These are phyloP conservation scores for Heterodera carotae DNA, from an alignment of 1,140 invertebrate genomes.

Conservation along the genomic window DNA sequence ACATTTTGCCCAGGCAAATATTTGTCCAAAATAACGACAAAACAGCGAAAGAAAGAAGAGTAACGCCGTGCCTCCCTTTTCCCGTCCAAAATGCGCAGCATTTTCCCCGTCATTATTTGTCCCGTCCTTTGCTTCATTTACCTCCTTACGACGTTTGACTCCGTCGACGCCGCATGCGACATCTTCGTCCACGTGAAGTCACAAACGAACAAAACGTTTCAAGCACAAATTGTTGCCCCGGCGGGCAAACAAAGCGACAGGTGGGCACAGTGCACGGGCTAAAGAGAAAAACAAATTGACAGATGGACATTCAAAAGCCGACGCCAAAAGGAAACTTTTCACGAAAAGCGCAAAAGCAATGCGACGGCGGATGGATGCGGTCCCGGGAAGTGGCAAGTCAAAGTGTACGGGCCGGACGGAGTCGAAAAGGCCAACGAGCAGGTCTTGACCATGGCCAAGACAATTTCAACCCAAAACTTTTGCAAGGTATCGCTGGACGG, in stretches of 20 bases:
- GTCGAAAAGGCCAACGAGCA: constrained; percentile 3
- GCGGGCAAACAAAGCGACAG: constrained; percentile 12
- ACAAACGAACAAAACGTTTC: not conserved
- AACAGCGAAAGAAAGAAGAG: too few species aligned
- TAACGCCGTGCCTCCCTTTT: too few species aligned
- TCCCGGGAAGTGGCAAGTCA: constrained; percentile 10
- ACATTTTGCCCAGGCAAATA: too few species aligned
- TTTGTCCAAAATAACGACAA: too few species aligned
- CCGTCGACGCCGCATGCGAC: not conserved
- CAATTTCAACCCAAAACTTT: not conserved
- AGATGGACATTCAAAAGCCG: constrained; percentile 15
- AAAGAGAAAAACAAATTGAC: not conserved
- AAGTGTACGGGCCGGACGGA: constrained; percentile 9
- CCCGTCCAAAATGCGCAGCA: not conserved
- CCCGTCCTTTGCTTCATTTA: not conserved
- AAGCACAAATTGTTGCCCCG: constrained; percentile 10
- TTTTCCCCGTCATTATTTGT: not conserved
- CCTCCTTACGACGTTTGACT: not conserved
- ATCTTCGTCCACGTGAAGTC: constrained; percentile 23
- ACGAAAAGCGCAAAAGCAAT: constrained; percentile 9
- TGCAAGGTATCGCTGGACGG: constrained; percentile 44
- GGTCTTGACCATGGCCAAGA: not conserved
- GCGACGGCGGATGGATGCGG: constrained; percentile 11
- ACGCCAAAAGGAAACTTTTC: constrained; percentile 19
- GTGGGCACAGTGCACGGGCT: not conserved